Evolutionary conservation across 2,113 vertebrate genomes (phyloP).

Genomic region (Cyprinus carpio): DNA sequence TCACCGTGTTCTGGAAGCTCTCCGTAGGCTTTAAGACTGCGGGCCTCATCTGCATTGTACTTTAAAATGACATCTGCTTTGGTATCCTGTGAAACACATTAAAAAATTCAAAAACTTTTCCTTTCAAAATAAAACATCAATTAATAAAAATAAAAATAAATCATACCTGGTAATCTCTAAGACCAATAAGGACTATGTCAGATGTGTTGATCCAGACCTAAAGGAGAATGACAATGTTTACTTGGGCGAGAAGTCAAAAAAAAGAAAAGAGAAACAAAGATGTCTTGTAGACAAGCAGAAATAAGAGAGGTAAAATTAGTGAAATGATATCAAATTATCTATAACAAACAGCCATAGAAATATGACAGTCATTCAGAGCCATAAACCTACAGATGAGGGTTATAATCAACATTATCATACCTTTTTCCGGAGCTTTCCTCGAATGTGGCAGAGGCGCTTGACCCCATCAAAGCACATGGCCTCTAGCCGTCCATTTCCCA

Average conservation of each 20-base stretch:
- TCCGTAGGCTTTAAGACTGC: slow-evolving; percentile 96
- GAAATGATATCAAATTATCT: not conserved
- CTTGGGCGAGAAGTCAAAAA: not conserved
- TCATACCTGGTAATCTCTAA: slow-evolving; percentile 96
- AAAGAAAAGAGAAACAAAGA: not conserved
- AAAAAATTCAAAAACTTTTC: not conserved
- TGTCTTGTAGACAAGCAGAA: not conserved
- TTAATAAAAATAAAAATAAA: not conserved
- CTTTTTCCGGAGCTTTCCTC: slow-evolving; percentile 98
- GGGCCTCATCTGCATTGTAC: slow-evolving; percentile 97
- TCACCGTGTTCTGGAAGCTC: slow-evolving; percentile 98
- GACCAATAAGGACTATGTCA: slow-evolving; percentile 95
- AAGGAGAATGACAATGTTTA: not conserved
- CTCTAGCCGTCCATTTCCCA: slow-evolving; percentile 95
- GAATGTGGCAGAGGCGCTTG: slow-evolving; percentile 95
- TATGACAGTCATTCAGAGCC: not conserved
- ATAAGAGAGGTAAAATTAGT: not conserved
- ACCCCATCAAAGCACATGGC: slow-evolving; percentile 97
- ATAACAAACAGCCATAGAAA: not conserved
- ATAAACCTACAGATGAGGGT: not conserved
- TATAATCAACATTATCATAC: slow-evolving; percentile 63
- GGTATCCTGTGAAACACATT: slow-evolving; percentile 81
- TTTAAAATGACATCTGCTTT: slow-evolving; percentile 99
- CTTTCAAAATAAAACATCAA: not conserved
- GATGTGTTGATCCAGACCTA: slow-evolving; percentile 99